phyloP scores from a whole-genome alignment of 2,113 vertebrate species.

The Leptocoma aspasia region DNA sequence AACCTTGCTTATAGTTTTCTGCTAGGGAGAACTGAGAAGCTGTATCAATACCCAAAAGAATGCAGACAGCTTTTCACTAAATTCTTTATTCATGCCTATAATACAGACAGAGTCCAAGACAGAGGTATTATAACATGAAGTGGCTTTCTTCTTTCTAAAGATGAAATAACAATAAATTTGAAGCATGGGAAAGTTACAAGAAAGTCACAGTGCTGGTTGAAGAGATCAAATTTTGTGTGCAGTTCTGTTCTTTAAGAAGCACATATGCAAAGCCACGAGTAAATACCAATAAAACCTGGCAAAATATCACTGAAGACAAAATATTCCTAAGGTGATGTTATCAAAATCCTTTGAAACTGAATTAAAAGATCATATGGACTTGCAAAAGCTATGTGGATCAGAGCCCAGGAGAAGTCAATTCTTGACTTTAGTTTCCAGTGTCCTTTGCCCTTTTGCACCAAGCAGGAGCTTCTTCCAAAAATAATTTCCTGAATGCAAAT shows the following conservation, averaged over 20 bases:
- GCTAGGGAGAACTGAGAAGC: not conserved
- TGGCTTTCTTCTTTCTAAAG: not conserved
- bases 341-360: not conserved
- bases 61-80: not conserved
- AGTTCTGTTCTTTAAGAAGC: not conserved
- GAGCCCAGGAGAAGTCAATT: not conserved
- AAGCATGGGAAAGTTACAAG: not conserved
- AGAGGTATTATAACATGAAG: not conserved
- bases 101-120: not conserved
- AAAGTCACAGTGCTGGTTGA: not conserved
- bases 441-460: slow-evolving; percentile 18
- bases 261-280: not conserved
- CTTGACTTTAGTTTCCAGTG: not conserved
- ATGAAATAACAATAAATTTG: not conserved
- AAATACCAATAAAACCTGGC: not conserved
- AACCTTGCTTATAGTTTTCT: not conserved
- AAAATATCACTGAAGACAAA: not conserved
- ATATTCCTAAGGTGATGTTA: not conserved
- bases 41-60: not conserved
- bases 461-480: slow-evolving; percentile 28
- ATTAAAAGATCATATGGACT: not conserved
- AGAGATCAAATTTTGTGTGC: not conserved
- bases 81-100: not conserved
- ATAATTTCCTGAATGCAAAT: slow-evolving; percentile 38
- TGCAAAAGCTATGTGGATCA: not conserved